Conservation (phyloP, 2,113 vertebrate genomes). For the Micronycteris hirsuta region DNA sequence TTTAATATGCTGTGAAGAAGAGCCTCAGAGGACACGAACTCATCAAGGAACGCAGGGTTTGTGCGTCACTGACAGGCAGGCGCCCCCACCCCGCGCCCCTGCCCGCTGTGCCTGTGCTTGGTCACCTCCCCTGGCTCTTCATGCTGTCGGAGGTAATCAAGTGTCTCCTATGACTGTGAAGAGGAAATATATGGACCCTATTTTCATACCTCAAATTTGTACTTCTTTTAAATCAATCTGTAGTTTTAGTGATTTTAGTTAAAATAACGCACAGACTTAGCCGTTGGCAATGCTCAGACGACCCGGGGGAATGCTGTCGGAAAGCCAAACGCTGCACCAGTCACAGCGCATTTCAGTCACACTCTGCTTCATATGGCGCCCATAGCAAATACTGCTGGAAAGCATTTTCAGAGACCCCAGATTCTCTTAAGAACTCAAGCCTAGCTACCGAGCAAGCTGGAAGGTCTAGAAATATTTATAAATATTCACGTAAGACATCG, state of each 20-base stretch:
- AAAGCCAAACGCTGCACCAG: background rate
- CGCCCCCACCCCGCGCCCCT: too few species aligned
- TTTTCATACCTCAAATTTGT: background rate
- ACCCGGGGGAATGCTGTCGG: background rate
- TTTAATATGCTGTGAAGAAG: background rate
- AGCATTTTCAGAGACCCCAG: background rate
- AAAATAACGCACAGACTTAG: background rate
- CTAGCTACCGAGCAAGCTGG: background rate
- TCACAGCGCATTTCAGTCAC: background rate
- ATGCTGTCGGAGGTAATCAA: rapidly evolving
- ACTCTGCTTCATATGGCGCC: background rate
- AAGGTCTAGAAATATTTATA: background rate
- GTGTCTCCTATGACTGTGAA: background rate
- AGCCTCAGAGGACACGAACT: background rate
- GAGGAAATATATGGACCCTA: background rate
- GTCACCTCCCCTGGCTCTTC: background rate
- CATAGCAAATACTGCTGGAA: background rate
- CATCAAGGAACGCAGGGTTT: background rate
- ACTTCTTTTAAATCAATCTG: conserved; percentile 9
- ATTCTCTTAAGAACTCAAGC: background rate
- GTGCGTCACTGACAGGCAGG: background rate
- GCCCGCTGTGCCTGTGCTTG: background rate
- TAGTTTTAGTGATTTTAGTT: background rate
- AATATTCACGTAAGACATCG: background rate
- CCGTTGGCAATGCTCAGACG: background rate